These are phyloP conservation scores for Myrmecophaga tridactyla DNA, from an alignment of 2,113 vertebrate species.

Conservation along the genomic window DNA sequence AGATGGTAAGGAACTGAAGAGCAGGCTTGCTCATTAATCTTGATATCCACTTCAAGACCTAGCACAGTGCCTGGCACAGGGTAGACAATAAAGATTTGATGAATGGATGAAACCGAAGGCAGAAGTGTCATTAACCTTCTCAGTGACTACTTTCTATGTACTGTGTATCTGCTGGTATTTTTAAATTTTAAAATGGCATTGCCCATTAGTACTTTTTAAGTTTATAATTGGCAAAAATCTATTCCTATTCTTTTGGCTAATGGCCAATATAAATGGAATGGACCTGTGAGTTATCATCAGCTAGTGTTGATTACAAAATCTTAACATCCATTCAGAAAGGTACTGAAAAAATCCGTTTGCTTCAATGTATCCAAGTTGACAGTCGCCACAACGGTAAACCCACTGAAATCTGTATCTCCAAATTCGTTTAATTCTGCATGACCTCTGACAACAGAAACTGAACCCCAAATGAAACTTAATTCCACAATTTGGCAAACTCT, in stretches of 20 bases:
- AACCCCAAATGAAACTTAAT: conserved; percentile 53
- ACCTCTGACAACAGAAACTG: conserved; percentile 43
- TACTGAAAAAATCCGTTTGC: conserved; percentile 52
- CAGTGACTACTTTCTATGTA: not conserved
- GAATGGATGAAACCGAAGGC: not conserved
- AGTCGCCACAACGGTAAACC: conserved; percentile 45
- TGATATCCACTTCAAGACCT: not conserved
- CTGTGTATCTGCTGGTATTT: not conserved
- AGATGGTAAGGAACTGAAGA: not conserved
- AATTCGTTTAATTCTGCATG: conserved; percentile 53
- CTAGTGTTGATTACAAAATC: conserved; percentile 58
- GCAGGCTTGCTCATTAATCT: not conserved
- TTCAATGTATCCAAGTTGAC: conserved; percentile 49
- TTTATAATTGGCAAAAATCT: conserved; percentile 43
- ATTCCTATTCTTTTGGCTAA: conserved; percentile 56
- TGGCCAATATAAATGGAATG: conserved; percentile 52
- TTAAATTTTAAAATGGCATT: not conserved
- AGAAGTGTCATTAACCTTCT: not conserved
- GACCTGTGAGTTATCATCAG: not conserved
- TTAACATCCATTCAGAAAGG: conserved; percentile 36
- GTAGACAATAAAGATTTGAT: not conserved
- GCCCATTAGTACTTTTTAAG: conserved; percentile 37
- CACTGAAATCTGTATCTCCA: conserved; percentile 56
- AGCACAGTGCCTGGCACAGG: not conserved
- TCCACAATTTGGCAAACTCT: conserved; percentile 55